phyloP scores from a whole-genome alignment of 2,797 vertebrate genomes.

The Mormyrus hasselquistii region DNA sequence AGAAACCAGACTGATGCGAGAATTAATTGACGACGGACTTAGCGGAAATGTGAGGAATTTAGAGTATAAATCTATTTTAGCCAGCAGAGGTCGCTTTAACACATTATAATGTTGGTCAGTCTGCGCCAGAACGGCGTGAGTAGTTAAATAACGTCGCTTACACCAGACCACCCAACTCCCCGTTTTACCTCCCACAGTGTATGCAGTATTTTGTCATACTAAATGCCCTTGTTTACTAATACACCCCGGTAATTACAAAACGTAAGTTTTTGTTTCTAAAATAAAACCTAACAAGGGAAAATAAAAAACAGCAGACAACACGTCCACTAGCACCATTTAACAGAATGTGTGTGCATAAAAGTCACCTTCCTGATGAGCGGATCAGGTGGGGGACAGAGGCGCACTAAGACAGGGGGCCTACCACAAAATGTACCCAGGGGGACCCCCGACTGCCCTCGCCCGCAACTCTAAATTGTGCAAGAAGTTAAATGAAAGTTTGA shows the following conservation, averaged over 20 bases:
- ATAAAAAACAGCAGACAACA: not conserved
- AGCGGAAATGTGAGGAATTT: not conserved
- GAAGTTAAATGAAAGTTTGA: not conserved
- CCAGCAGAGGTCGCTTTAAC: not conserved
- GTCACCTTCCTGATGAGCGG: not conserved
- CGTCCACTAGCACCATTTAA: not conserved
- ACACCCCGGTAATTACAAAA: not conserved
- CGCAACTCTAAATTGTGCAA: not conserved
- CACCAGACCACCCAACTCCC: not conserved
- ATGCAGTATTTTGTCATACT: not conserved
- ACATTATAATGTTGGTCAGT: not conserved
- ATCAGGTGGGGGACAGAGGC: not conserved
- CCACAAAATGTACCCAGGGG: not conserved
- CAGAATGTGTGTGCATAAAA: not conserved
- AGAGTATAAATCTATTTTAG: not conserved
- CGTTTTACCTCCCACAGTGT: not conserved
- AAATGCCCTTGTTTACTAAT: not conserved
- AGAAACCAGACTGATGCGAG: not conserved
- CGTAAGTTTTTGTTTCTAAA: not conserved
- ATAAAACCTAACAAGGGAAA: not conserved
- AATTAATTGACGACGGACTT: not conserved
- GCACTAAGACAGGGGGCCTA: not conserved
- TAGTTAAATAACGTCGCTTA: not conserved
- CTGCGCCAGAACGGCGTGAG: not conserved
- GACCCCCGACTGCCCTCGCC: not conserved